Conservation (phyloP, 2,888 invertebrate genomes). For the Tenodera sinensis region DNA sequence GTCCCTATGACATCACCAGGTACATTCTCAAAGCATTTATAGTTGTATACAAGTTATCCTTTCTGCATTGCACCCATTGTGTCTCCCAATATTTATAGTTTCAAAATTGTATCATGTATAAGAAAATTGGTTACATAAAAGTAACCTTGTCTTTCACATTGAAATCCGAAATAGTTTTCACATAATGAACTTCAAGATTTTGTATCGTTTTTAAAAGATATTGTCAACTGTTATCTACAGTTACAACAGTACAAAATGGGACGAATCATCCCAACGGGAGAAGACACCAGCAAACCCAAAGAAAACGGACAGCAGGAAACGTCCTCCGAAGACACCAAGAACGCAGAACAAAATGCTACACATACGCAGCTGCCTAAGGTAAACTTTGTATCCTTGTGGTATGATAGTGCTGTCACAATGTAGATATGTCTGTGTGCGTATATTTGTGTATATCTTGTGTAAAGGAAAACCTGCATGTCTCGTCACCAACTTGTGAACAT, state of each 20-base stretch:
- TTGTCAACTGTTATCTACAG: constrained; percentile 45
- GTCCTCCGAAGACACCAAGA: constrained; percentile 58
- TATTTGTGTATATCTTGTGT: background rate
- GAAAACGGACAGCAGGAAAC: constrained; percentile 72
- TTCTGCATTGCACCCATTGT: no score
- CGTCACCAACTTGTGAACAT: no score
- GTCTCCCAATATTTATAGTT: no score
- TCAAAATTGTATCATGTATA: no score
- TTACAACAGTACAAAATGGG: constrained; percentile 80
- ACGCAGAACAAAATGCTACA: constrained; percentile 37
- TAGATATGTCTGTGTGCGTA: background rate
- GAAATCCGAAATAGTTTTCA: no score
- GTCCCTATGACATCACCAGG: no score
- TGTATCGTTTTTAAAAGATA: background rate
- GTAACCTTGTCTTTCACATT: no score
- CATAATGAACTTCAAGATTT: no score
- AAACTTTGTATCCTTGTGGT: constrained; percentile 27
- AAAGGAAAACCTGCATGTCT: background rate
- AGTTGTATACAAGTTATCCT: no score
- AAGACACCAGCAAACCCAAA: constrained; percentile 57
- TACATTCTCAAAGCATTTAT: no score
- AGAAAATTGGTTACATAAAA: no score
- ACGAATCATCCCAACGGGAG: constrained; percentile 44
- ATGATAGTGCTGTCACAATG: background rate
- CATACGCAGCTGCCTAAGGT: constrained; percentile 47